Percentiles rank a stretch among this genome's conserved stretches.
phyloP scores from a whole-genome alignment of 2,113 vertebrate species.

The Myotis lucifugus region DNA sequence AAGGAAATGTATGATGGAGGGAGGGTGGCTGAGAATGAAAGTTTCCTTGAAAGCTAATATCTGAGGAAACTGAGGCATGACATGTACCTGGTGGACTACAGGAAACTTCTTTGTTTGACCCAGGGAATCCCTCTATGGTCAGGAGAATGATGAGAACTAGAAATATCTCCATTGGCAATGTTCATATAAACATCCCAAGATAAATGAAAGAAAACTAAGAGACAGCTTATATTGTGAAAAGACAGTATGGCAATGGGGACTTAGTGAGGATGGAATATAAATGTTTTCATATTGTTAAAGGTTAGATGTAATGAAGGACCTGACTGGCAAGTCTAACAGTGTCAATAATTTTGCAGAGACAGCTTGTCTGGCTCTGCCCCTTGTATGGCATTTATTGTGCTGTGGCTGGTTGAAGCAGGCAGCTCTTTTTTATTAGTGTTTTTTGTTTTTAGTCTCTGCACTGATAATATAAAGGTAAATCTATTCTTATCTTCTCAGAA shows the following conservation, averaged over 20 bases:
- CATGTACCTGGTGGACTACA: not conserved
- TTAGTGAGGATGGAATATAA: not conserved
- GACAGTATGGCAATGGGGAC: not conserved
- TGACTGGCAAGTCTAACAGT: not conserved
- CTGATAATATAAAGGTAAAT: constrained; percentile 32
- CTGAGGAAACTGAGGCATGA: not conserved
- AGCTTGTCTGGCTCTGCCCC: not conserved
- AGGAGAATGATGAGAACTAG: not conserved
- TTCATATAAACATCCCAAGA: not conserved
- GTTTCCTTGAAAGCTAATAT: not conserved
- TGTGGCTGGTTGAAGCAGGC: not conserved
- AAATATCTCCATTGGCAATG: not conserved
- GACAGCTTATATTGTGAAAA: not conserved
- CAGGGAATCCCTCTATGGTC: not conserved
- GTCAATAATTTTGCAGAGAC: not conserved
- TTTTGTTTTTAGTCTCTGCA: not conserved
- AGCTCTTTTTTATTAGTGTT: not conserved
- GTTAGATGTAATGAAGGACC: not conserved
- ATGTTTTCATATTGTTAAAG: not conserved
- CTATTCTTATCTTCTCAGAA: constrained; percentile 47
- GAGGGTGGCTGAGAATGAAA: not conserved
- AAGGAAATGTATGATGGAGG: not conserved
- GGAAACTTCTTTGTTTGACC: not conserved
- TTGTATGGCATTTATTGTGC: not conserved
- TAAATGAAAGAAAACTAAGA: not conserved